Conservation (phyloP, 2,113 vertebrate species). For the Scophthalmus maximus region DNA sequence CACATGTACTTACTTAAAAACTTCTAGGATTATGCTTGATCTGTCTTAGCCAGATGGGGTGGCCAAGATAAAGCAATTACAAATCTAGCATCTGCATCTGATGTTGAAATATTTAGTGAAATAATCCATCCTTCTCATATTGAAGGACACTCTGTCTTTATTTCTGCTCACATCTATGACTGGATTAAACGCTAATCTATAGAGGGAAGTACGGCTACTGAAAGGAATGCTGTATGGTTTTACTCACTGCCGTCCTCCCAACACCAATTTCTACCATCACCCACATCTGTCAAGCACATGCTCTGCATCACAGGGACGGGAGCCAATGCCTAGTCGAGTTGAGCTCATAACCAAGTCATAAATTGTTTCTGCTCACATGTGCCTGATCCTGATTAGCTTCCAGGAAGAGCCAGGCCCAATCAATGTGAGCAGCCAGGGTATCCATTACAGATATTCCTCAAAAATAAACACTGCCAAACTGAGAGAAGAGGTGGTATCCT, state of each 20-base stretch:
- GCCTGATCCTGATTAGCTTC: conserved; percentile 55
- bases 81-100: conserved; percentile 21
- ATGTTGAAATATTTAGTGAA: not conserved
- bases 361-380: conserved; percentile 23
- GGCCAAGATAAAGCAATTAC: not conserved
- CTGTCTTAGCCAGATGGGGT: not conserved
- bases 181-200: conserved; percentile 3
- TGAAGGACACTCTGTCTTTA: not conserved
- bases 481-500: too few relatives aligned
- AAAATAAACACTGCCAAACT: too few relatives aligned
- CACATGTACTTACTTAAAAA: not conserved
- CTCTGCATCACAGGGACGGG: conserved; percentile 25
- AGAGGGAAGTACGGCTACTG: conserved; percentile 27
- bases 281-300: conserved; percentile 68
- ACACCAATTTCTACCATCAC: conserved; percentile 41
- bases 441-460: conserved; percentile 32
- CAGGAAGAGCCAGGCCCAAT: conserved; percentile 24
- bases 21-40: not conserved
- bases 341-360: conserved; percentile 32
- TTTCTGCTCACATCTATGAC: conserved; percentile 2
- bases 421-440: conserved; percentile 17
- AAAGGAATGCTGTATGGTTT: conserved; percentile 47
- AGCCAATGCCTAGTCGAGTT: conserved; percentile 25
- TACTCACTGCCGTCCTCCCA: conserved; percentile 37
- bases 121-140: not conserved